These are phyloP conservation scores for Glaucopsyche alexis DNA, from an alignment of 2,888 invertebrate genomes.

Conservation along the genomic window DNA sequence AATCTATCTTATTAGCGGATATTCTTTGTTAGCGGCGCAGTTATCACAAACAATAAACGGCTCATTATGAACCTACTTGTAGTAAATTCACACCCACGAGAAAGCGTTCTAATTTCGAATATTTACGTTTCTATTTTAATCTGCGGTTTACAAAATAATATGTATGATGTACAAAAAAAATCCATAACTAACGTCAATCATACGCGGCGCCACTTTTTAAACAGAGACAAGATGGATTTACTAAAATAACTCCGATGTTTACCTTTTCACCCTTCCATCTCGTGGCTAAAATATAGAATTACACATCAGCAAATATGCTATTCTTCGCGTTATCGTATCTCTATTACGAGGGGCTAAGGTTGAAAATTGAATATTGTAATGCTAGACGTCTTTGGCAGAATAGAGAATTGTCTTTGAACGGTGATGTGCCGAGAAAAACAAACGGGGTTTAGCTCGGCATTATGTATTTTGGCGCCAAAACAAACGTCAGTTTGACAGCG, in stretches of 20 bases:
- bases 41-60: constrained; percentile 5
- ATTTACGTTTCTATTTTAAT: constrained; percentile 41
- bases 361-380: constrained; percentile 45
- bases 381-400: constrained; percentile 41
- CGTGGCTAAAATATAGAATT: constrained; percentile 77
- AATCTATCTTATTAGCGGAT: not conserved
- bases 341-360: constrained; percentile 45
- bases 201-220: constrained; percentile 73
- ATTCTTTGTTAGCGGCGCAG: too few relatives aligned
- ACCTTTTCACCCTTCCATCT: constrained; percentile 77
- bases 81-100: constrained; percentile 18
- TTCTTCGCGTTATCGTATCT: constrained; percentile 36
- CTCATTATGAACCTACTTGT: constrained; percentile 8
- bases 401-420: constrained; percentile 53
- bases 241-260: constrained; percentile 76
- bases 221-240: constrained; percentile 71
- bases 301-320: constrained; percentile 59
- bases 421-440: constrained; percentile 77
- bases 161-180: constrained; percentile 44
- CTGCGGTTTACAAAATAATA: constrained; percentile 42
- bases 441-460: constrained; percentile 73
- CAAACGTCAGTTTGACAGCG: constrained; percentile 79
- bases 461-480: constrained; percentile 80
- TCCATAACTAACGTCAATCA: constrained; percentile 69
- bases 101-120: constrained; percentile 28